phyloP scores from a whole-genome alignment of 2,888 invertebrate species.

The Eustalomyia histrio region DNA sequence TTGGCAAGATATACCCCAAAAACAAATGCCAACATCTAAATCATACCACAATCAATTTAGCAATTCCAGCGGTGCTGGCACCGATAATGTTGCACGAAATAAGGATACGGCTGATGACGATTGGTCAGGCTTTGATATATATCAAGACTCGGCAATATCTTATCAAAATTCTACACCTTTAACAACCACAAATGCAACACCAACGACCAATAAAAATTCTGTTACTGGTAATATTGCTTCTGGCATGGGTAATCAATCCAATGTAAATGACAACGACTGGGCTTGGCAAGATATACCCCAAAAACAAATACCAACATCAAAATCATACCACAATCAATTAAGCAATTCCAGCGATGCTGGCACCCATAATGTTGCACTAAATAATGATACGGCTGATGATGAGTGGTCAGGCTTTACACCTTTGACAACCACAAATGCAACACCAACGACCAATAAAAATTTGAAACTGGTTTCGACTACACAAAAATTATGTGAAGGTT shows the following conservation, averaged over 20 bases:
- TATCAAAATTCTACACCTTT: constrained; percentile 73
- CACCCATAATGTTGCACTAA: constrained; percentile 52
- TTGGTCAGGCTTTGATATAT: constrained; percentile 78
- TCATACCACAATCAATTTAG: constrained; percentile 74
- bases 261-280: constrained; percentile 76
- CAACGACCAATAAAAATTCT: too few relatives aligned
- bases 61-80: constrained; percentile 61
- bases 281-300: constrained; percentile 74
- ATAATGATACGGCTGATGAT: constrained; percentile 71
- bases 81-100: constrained; percentile 58
- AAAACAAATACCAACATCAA: constrained; percentile 73
- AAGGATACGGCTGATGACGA: constrained; percentile 73
- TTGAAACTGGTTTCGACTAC: constrained; percentile 73
- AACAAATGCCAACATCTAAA: constrained; percentile 72
- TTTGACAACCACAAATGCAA: constrained; percentile 43
- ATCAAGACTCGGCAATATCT: constrained; percentile 74
- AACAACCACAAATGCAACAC: too few relatives aligned
- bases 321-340: constrained; percentile 74
- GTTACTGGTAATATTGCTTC: constrained; percentile 74
- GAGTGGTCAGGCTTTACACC: constrained; percentile 79
- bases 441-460: constrained; percentile 69
- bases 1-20: constrained; percentile 75
- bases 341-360: constrained; percentile 62
- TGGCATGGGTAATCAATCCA: constrained; percentile 69
- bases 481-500: constrained; percentile 75